Evolutionary conservation across 1,140 invertebrate genomes (phyloP), one percentile per base, ranked within the genome.

Genomic region (Hypsibius dujardini): DNA sequence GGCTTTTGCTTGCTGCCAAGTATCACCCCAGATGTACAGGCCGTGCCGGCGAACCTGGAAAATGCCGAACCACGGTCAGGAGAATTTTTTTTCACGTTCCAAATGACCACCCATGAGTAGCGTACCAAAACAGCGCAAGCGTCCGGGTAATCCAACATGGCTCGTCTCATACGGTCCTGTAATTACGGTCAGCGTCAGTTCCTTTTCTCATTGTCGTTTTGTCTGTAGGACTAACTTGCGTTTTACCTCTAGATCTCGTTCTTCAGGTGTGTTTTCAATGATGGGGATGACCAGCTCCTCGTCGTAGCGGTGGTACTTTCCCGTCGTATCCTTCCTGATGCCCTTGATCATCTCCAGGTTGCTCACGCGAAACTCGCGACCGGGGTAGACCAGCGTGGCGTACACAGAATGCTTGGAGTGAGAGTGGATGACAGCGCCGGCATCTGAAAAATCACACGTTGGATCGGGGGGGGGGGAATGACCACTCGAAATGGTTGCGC

Each of bases 21-120:
- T 88, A 72, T 91, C 85, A 0, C 94, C 95, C 94, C 95, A 98
- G 1, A 97, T 92, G 79, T 98, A 98, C 56, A 98, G 85, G 0
- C 95, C 95, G 80, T 98, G 95, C 74, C 93, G 84, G 67, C 95
- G 28, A 28, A 28, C 28, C 28, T 28, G 28, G 28, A 28, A 28
- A 28, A 28, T 28, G 28, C 28, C 28, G 28, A 28, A 28, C 28
- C 28, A 28, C 28, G 28, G 28, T 28, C 28, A 28, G 28, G 28
- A 28, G 28, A 28, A 28, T 28, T 28, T 28, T 28, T 28, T 28
- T 28, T 28, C 28, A 28, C 28, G 28, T 0, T 28, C 28, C 28
- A 28, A 28, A 28, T 28, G 28, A 28, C 28, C 28, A 28, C 28
- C 28, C 0, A 28, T 28, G 28, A 28, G 28, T 28, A 28, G 28